Base-by-base conservation (phyloP, 2,797 vertebrate genomes). In the Protosalanx chinensis region DNA sequence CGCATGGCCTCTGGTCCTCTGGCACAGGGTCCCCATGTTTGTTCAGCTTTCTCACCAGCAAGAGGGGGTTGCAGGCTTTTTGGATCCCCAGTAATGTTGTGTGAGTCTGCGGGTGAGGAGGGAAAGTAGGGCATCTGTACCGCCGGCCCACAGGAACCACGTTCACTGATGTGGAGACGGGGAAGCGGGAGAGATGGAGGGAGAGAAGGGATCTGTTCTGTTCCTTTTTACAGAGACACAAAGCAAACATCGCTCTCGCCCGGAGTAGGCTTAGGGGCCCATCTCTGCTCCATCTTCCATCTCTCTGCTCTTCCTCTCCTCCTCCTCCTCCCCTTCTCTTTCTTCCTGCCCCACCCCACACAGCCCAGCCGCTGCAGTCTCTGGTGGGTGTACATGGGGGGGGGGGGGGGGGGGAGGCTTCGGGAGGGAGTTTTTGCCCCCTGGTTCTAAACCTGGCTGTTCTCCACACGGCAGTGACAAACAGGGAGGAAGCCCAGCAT, bases 311-410 rank as follows among this genome's bases (percentile, higher is more conserved):
- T 75, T 84, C 82, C 77, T 74, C 51, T 77, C 84, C 51, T 23
- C 18, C 49, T 16, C n/a, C 29, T 37, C 53, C n/a, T 18, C 74
- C 65, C 72, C 67, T 76, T 76, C 67, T 56, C 58, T 72, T 67
- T 76, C 74, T 90, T 91, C 88, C 89, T 87, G 85, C 84, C 87
- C 86, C 87, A 85, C 87, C 89, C 89, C 82, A 67, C 83, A 81
- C 80, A 84, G 78, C 79, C 84, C 84, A 83, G 82, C 85, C 88
- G 80, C 85, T 87, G 74, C 79, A 71, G 78, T 89, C 81, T 87
- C 86, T 86, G 82, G 89, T 87, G 90, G 86, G 89, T 82, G 86
- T 91, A 63, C 76, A 82, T 83, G 86, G 85, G 86, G 84, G n/a
- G n/a, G n/a, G n/a, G n/a, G n/a, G n/a, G n/a, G n/a, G n/a, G n/a